These are phyloP conservation scores for Amblyjoppa fuscipennis DNA, from an alignment of 2,888 invertebrate genomes.

Conservation along the genomic window DNA sequence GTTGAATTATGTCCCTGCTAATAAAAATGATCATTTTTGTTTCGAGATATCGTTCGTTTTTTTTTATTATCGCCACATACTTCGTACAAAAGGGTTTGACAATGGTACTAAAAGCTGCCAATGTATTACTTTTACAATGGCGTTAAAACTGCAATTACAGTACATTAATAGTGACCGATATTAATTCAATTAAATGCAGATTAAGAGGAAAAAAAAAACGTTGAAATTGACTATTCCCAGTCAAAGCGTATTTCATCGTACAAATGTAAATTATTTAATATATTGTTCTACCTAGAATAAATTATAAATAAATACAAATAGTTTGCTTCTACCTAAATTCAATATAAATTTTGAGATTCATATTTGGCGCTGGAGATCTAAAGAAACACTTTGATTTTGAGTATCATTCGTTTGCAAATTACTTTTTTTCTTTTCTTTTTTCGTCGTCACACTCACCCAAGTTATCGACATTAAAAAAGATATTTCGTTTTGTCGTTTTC, in stretches of 20 bases:
- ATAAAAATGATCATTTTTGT: conserved; percentile 16
- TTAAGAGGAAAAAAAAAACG: conserved; percentile 45
- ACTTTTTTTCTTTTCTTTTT: background rate
- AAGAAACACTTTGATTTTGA: conserved; percentile 77
- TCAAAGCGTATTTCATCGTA: conserved; percentile 58
- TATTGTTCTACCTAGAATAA: conserved; percentile 81
- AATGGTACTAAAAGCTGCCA: conserved; percentile 77
- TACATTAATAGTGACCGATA: conserved; percentile 63
- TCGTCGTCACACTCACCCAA: conserved; percentile 13
- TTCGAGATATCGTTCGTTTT: conserved; percentile 23
- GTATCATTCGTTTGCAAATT: conserved; percentile 70
- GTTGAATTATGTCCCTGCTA: conserved; percentile 1
- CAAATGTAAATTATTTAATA: conserved; percentile 71
- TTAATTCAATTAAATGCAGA: conserved; percentile 64
- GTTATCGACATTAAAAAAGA: conserved; percentile 21
- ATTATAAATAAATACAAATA: conserved; percentile 85
- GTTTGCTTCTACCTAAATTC: conserved; percentile 84
- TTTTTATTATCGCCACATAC: conserved; percentile 80
- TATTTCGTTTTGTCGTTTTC: conserved; percentile 61
- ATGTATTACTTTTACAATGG: conserved; percentile 70
- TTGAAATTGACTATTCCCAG: conserved; percentile 48
- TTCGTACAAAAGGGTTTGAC: conserved; percentile 79
- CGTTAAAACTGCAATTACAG: conserved; percentile 68
- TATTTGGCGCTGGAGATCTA: conserved; percentile 72
- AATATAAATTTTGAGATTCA: conserved; percentile 79